Evolutionary conservation across 2,113 vertebrate species (phyloP).

Genomic region (Nothobranchius furzeri): DNA sequence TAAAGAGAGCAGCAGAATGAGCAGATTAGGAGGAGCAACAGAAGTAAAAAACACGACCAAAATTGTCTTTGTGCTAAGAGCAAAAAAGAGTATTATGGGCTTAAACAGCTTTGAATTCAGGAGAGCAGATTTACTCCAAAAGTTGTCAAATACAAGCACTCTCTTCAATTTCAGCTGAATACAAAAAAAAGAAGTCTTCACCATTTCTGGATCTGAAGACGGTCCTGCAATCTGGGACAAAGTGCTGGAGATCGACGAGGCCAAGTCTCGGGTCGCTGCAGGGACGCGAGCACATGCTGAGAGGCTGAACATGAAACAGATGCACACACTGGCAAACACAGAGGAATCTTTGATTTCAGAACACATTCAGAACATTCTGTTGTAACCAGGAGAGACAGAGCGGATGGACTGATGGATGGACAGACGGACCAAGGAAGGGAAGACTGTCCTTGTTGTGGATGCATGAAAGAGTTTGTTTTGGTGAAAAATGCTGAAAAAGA

Average conservation of each 20-base stretch:
- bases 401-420: not conserved
- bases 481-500: not conserved
- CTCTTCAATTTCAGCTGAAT: constrained; percentile 41
- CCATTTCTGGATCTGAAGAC: constrained; percentile 22
- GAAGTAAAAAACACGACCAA: not conserved
- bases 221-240: constrained; percentile 9
- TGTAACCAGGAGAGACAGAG: constrained; percentile 3
- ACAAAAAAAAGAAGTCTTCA: not conserved
- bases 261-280: constrained; percentile 26
- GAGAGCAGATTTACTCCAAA: constrained; percentile 44
- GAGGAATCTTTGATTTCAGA: constrained; percentile 18
- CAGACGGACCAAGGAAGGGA: not conserved
- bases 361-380: constrained; percentile 25
- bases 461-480: not conserved
- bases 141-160: constrained; percentile 14
- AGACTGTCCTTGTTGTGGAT: not conserved
- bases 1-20: not conserved
- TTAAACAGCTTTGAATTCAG: constrained; percentile 44
- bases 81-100: constrained; percentile 48
- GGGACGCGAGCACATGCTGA: constrained; percentile 23
- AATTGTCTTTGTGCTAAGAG: constrained; percentile 13
- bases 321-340: constrained; percentile 16
- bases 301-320: constrained; percentile 46
- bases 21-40: not conserved
- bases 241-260: constrained; percentile 12